Evolutionary conservation across 2,113 vertebrate species (phyloP).

Genomic region (Neogobius melanostomus): DNA sequence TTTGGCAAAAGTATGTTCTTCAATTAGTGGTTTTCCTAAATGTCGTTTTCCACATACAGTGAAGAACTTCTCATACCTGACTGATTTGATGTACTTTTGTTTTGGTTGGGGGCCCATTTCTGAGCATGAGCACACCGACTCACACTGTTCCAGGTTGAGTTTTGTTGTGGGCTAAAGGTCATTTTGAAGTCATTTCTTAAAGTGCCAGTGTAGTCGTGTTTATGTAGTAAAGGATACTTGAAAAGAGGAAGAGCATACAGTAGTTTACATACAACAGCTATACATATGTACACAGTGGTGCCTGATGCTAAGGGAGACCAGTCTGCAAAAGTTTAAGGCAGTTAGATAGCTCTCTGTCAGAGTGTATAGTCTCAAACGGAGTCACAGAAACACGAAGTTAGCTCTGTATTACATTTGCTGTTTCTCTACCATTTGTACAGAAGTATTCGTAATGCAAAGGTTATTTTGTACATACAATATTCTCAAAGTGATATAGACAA

Average conservation of each 20-base stretch:
- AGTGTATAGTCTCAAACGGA: slow-evolving; percentile 24
- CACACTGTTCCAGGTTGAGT: neutral
- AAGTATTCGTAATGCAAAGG: neutral
- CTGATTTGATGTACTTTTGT: slow-evolving; percentile 25
- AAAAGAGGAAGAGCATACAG: slow-evolving; percentile 35
- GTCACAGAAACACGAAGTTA: slow-evolving; percentile 43
- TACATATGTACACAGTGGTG: slow-evolving; percentile 57
- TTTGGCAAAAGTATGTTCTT: slow-evolving; percentile 39
- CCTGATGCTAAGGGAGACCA: slow-evolving; percentile 41
- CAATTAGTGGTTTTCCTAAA: slow-evolving; percentile 1
- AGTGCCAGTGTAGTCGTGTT: neutral
- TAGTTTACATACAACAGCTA: slow-evolving; percentile 39
- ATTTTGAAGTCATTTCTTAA: neutral
- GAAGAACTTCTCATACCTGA: slow-evolving; percentile 8
- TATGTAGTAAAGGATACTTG: neutral
- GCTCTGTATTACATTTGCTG: slow-evolving; percentile 19
- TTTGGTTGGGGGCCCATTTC: slow-evolving; percentile 30
- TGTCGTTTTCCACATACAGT: slow-evolving; percentile 1
- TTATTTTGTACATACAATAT: slow-evolving; percentile 3
- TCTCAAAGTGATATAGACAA: neutral
- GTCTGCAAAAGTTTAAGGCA: slow-evolving; percentile 71
- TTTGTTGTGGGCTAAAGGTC: neutral
- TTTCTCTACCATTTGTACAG: neutral
- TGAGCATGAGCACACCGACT: slow-evolving; percentile 3
- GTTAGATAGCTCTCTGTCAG: slow-evolving; percentile 58